Evolutionary conservation across 2,888 invertebrate genomes (phyloP).

Genomic region (Caenorhabditis doughertyi): DNA sequence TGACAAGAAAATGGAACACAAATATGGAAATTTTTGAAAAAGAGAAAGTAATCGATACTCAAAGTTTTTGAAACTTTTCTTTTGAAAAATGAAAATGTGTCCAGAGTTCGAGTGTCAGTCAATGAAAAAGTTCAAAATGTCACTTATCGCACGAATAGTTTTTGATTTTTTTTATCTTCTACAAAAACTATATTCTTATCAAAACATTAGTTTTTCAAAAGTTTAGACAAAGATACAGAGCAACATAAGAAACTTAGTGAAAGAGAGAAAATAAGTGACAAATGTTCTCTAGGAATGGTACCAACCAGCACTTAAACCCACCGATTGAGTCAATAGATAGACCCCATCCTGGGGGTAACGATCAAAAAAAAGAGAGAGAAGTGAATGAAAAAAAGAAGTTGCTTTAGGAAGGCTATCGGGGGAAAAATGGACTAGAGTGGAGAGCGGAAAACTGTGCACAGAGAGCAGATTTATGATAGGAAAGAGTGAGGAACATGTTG

Average conservation of each 20-base stretch:
- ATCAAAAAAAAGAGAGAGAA: conserved; percentile 2
- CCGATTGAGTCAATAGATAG: conserved; percentile 43
- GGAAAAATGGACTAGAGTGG: conserved; percentile 10
- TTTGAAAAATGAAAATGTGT: neutral
- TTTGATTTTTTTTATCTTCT: neutral
- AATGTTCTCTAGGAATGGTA: conserved; percentile 36
- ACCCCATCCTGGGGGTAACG: conserved; percentile 31
- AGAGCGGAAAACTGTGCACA: neutral
- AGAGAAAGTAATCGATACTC: neutral
- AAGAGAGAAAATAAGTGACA: neutral
- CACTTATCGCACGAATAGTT: neutral
- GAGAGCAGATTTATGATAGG: neutral
- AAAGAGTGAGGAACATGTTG: neutral
- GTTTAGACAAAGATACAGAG: neutral
- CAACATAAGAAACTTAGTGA: neutral
- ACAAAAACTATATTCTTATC: conserved; percentile 4
- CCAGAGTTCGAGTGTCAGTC: conserved; percentile 1
- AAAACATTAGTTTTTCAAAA: neutral
- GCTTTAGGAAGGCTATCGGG: neutral
- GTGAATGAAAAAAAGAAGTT: conserved; percentile 15
- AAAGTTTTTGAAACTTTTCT: neutral
- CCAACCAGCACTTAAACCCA: conserved; percentile 39
- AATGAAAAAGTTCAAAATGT: conserved; percentile 20
- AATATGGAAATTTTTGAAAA: neutral
- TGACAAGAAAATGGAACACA: conserved; percentile 14